Conservation (phyloP, 2,797 vertebrate genomes). For the Epinephelus malabaricus region DNA sequence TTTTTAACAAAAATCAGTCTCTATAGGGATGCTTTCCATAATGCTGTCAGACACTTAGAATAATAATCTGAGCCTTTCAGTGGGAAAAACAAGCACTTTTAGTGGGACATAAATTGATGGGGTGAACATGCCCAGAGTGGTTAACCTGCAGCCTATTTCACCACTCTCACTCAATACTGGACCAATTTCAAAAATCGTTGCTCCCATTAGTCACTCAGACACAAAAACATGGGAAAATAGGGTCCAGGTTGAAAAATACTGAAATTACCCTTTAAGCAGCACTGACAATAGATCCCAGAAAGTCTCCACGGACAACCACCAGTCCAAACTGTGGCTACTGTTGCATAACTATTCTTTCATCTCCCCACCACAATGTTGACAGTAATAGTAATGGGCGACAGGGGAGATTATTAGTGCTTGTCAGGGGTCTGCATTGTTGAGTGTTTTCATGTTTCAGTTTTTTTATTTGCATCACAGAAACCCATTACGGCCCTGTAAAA, state of each 20-base stretch:
- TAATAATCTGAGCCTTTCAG: no score
- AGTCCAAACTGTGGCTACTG: slow-evolving; percentile 3
- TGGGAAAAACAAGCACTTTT: no score
- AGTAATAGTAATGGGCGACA: slow-evolving; percentile 15
- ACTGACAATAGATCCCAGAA: not conserved
- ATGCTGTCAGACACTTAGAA: no score
- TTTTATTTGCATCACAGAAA: slow-evolving; percentile 19
- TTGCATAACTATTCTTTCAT: slow-evolving; percentile 12
- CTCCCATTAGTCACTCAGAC: no score
- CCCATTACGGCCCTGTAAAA: slow-evolving; percentile 1
- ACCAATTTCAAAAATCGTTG: no score
- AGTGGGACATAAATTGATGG: no score
- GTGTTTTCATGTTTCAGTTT: not conserved
- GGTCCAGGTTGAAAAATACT: not conserved
- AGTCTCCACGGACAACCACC: not conserved
- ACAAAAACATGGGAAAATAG: no score
- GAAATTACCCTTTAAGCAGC: not conserved
- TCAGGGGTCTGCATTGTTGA: not conserved
- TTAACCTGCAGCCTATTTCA: no score
- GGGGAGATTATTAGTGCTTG: slow-evolving; percentile 20
- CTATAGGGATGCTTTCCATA: no score
- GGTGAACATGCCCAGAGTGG: no score
- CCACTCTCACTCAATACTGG: no score
- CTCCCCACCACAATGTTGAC: slow-evolving; percentile 1
- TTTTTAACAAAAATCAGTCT: no score